phyloP scores from a whole-genome alignment of 2,888 invertebrate genomes.

The Caenorhabditis sinica region DNA sequence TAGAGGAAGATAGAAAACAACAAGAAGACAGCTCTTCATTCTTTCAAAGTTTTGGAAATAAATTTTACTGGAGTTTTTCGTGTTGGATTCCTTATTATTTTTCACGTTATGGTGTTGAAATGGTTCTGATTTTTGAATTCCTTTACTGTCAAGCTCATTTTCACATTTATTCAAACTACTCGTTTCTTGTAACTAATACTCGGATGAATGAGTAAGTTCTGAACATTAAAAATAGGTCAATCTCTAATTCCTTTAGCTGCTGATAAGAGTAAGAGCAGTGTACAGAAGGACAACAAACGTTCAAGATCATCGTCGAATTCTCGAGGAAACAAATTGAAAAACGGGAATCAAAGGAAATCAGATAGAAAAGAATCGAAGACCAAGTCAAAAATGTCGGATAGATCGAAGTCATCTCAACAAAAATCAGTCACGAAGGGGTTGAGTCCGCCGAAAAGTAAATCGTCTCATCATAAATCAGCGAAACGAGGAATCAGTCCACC shows the following conservation, averaged over 20 bases:
- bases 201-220: constrained; percentile 51
- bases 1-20: constrained; percentile 15
- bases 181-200: constrained; percentile 50
- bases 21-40: background rate
- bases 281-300: constrained; percentile 9
- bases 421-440: constrained; percentile 32
- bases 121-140: background rate
- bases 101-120: background rate
- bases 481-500: constrained; percentile 6
- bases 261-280: constrained; percentile 41
- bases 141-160: constrained; percentile 32
- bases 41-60: constrained; percentile 5
- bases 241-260: constrained; percentile 6
- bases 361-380: constrained; percentile 6
- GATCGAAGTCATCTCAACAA: constrained; percentile 13
- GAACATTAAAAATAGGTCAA: background rate
- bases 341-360: constrained; percentile 15
- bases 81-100: background rate
- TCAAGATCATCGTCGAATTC: constrained; percentile 20
- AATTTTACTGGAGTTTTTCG: background rate
- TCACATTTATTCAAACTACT: constrained; percentile 17
- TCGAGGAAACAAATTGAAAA: constrained; percentile 13
- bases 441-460: constrained; percentile 31
- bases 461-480: constrained; percentile 4
- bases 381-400: constrained; percentile 38